A percentile compares a stretch with the other conserved stretches of the same genome.
Evolutionary conservation across 1,140 invertebrate species (phyloP).

Genomic region (Gonatopus flavifemur): DNA sequence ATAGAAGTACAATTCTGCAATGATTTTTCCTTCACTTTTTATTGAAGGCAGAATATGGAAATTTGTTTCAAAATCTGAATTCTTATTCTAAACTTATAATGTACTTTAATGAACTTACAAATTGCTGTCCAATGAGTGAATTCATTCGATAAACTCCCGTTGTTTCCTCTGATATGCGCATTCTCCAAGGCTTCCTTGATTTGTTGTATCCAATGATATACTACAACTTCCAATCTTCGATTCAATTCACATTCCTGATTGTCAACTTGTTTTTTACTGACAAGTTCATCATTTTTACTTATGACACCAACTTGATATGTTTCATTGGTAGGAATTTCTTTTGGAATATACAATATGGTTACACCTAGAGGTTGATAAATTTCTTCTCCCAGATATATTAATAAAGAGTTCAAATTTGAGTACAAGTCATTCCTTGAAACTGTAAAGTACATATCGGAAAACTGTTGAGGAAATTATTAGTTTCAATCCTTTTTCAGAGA

Average conservation of each 20-base stretch:
- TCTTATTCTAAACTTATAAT: neutral
- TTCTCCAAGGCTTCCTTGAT: constrained; percentile 75
- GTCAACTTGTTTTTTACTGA: constrained; percentile 39
- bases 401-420: constrained; percentile 73
- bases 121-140: constrained; percentile 75
- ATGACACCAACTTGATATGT: constrained; percentile 3
- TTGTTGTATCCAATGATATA: constrained; percentile 81
- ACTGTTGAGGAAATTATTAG: too few species aligned
- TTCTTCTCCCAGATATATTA: constrained; percentile 75
- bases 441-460: too few species aligned
- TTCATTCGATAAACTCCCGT: constrained; percentile 74
- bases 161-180: constrained; percentile 51
- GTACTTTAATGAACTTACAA: constrained; percentile 15
- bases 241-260: constrained; percentile 69
- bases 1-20: neutral
- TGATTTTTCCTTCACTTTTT: neutral
- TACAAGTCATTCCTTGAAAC: constrained; percentile 38
- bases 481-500: too few species aligned
- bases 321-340: constrained; percentile 60
- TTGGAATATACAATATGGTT: constrained; percentile 79
- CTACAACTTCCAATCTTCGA: constrained; percentile 76
- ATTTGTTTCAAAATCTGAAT: neutral
- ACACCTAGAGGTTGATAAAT: constrained; percentile 76
- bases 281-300: neutral
- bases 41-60: neutral